Percentiles rank a stretch among this genome's conserved stretches.
Conservation (phyloP, 1,140 invertebrate genomes). For the Temnothorax nylanderi region DNA sequence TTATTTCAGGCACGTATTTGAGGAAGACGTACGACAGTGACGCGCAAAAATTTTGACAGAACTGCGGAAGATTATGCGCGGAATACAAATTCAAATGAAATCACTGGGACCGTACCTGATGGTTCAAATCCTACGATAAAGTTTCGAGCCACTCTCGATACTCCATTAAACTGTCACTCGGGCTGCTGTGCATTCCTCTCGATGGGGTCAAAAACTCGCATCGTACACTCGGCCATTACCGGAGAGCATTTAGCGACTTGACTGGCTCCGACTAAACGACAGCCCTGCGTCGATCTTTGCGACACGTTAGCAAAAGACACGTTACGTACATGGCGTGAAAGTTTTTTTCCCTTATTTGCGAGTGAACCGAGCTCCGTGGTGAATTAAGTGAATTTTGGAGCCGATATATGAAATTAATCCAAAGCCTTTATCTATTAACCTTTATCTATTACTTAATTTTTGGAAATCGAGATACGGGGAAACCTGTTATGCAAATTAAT, state of each 20-base stretch:
- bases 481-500: background rate
- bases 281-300: conserved; percentile 34
- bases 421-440: background rate
- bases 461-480: no score
- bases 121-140: background rate
- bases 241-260: conserved; percentile 41
- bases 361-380: background rate
- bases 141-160: conserved; percentile 3
- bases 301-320: conserved; percentile 59
- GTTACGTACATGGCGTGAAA: conserved; percentile 84
- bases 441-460: background rate
- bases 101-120: background rate
- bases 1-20: background rate
- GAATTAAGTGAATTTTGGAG: background rate
- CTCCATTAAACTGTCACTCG: conserved; percentile 59
- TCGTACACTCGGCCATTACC: conserved; percentile 1
- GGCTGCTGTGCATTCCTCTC: conserved; percentile 20
- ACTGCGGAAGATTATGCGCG: background rate
- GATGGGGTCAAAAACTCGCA: conserved; percentile 12
- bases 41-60: background rate
- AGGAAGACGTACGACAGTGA: background rate
- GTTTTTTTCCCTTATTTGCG: conserved; percentile 76
- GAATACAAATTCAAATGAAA: background rate
- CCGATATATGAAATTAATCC: background rate
- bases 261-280: conserved; percentile 51